Evolutionary conservation across 2,797 vertebrate species (phyloP), one percentile per base, ranked within the genome.

Genomic region (Poecilia wingei): DNA sequence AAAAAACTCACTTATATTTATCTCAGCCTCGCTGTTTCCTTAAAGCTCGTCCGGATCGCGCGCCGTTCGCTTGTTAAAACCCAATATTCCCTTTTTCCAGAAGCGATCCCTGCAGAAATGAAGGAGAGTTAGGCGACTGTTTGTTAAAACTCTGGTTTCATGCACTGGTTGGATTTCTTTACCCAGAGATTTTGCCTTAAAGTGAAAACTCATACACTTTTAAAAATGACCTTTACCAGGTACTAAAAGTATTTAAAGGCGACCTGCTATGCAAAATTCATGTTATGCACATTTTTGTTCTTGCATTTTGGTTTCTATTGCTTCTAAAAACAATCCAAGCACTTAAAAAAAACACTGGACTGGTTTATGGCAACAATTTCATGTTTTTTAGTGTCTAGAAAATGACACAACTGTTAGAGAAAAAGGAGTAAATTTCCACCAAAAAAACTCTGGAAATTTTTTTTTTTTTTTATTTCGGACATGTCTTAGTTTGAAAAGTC

Each of bases 1-100:
- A 90, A 20, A 18, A 51, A 88, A 86, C 3, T 6, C 55, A 83
- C 82, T 88, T 86, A 88, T 88, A 87, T 93, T 91, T 88, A 89
- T 90, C 85, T 83, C 78, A 74, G 82, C 72, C 76, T 76, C 78
- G 20, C 81, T 87, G 84, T 86, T 82, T 88, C 89, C 87, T 77
- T 88, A 86, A 90, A 90, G 72, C 79, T 88, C 81, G 75, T 85
- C 87, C 85, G 76, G 83, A 81, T 86, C 51, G 8, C 28, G 51
- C 81, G 31, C 66, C 61, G 76, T 87, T 91, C 86, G 87, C 84
- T 66, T 66, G 79, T 57, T 77, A 80, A 81, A 86, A 86, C 84
- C 82, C 84, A 59, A 79, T 83, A 79, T 81, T 85, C 78, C 76
- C 79, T 88, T 78, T 77, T 28, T 85, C 88, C 86, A 31, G 73